Evolutionary conservation across 2,888 invertebrate genomes (phyloP).

Genomic region (Caenorhabditis panamensis): DNA sequence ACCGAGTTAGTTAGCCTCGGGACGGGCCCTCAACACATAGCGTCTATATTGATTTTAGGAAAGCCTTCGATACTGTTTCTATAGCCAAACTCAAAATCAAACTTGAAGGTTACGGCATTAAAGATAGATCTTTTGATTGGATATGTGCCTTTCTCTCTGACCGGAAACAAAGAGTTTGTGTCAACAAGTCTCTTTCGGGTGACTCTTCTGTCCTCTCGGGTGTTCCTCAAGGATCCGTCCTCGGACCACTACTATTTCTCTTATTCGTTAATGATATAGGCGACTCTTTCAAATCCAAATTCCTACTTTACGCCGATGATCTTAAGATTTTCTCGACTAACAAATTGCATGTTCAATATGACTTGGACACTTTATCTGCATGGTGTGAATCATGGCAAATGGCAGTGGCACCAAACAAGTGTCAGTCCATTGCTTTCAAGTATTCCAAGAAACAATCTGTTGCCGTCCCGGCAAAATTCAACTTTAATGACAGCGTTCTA

Average conservation of each 20-base stretch:
- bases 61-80: slow-evolving; percentile 1
- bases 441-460: background rate
- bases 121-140: no score
- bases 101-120: background rate
- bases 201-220: background rate
- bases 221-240: slow-evolving; percentile 2
- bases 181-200: background rate
- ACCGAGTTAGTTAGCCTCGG: no score
- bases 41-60: slow-evolving; percentile 2
- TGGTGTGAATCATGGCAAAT: background rate
- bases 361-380: background rate
- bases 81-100: background rate
- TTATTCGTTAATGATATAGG: no score
- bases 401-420: background rate
- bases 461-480: background rate
- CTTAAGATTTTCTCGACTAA: slow-evolving; percentile 11
- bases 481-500: background rate
- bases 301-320: slow-evolving; percentile 11
- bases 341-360: background rate
- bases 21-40: no score
- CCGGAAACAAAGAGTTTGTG: background rate
- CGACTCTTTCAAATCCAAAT: background rate
- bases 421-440: background rate
- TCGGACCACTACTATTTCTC: background rate
- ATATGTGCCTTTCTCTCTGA: background rate